Percentiles rank a stretch among this genome's conserved stretches.
Evolutionary conservation across 2,113 vertebrate species (phyloP).

Genomic region (Arizona elegans): DNA sequence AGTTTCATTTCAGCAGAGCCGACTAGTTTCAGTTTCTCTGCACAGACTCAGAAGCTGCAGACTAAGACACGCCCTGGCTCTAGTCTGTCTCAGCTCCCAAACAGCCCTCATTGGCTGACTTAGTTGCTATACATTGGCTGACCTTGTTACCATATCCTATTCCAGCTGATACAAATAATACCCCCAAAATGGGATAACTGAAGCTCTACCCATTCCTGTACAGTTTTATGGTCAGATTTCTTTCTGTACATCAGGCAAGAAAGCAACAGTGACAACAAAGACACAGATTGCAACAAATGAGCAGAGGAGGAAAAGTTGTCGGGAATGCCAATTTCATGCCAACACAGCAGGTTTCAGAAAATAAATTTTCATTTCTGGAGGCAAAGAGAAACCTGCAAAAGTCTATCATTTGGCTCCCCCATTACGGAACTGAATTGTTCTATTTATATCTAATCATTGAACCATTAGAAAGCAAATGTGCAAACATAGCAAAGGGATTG

Average conservation of each 20-base stretch:
- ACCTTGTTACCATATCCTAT: too few species aligned
- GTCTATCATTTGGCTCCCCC: background rate
- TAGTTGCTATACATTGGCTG: too few species aligned
- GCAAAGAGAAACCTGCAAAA: background rate
- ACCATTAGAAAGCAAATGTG: background rate
- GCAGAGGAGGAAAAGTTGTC: background rate
- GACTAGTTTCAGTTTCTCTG: too few species aligned
- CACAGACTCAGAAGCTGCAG: too few species aligned
- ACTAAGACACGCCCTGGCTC: too few species aligned
- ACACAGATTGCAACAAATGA: background rate
- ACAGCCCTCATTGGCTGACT: too few species aligned
- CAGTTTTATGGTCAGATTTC: background rate
- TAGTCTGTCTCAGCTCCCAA: too few species aligned
- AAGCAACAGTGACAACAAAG: background rate
- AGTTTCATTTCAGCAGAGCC: too few species aligned
- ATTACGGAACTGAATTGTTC: background rate
- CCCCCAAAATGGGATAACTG: background rate
- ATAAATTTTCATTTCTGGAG: background rate
- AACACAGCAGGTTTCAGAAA: background rate
- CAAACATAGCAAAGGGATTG: background rate
- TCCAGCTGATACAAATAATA: background rate
- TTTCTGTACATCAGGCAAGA: background rate
- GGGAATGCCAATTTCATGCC: background rate
- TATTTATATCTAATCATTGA: background rate
- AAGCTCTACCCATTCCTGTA: background rate